Conservation (phyloP, 2,797 vertebrate species). For the Lagodon rhomboides region DNA sequence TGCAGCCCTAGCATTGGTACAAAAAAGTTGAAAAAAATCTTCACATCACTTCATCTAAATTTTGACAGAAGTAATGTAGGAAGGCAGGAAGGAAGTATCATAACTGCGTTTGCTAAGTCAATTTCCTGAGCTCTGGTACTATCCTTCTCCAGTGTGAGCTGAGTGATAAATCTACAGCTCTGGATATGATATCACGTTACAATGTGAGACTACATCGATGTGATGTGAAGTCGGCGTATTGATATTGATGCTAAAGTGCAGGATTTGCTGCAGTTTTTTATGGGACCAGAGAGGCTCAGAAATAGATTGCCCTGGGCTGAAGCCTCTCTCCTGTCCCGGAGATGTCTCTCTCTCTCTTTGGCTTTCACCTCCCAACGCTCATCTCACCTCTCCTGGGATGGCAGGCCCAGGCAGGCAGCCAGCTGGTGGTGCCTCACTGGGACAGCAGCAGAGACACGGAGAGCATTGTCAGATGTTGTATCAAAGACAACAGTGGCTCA, state of each 20-base stretch:
- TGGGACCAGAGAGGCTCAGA: conserved; percentile 12
- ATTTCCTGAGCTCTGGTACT: conserved; percentile 76
- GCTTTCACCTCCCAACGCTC: conserved; percentile 24
- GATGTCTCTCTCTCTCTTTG: conserved; percentile 29
- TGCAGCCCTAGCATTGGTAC: background rate
- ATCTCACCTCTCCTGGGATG: conserved; percentile 50
- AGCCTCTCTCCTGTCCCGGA: conserved; percentile 15
- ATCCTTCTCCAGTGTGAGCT: conserved; percentile 67
- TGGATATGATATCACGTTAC: conserved; percentile 69
- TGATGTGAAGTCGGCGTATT: conserved; percentile 41
- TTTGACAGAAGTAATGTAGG: conserved; percentile 68
- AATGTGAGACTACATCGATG: conserved; percentile 47
- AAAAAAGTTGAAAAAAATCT: conserved; percentile 33
- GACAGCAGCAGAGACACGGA: conserved; percentile 30
- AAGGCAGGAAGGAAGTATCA: conserved; percentile 79
- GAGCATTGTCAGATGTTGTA: conserved; percentile 38
- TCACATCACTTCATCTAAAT: conserved; percentile 68
- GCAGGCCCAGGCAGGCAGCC: conserved; percentile 55
- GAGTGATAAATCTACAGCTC: conserved; percentile 70
- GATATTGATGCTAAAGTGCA: conserved; percentile 45
- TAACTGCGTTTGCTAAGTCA: conserved; percentile 72
- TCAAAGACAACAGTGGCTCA: conserved; percentile 52
- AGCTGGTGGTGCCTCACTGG: conserved; percentile 59
- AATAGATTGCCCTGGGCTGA: conserved; percentile 37
- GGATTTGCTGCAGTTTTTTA: conserved; percentile 35